These are phyloP conservation scores for Tryphoninae sp. DNA, from an alignment of 2,888 invertebrate genomes.

Conservation along the genomic window DNA sequence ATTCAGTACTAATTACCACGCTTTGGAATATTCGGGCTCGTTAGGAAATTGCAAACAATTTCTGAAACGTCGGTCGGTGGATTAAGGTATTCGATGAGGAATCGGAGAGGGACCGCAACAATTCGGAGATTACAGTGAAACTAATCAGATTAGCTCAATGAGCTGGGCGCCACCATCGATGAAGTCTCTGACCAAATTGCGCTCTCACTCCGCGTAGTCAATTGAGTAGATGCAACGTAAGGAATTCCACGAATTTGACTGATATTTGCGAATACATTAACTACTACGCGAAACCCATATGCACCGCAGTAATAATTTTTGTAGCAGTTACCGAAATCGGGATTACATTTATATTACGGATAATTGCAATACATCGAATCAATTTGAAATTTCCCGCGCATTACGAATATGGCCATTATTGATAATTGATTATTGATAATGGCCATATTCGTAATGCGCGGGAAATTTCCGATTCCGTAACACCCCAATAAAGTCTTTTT, in stretches of 20 bases:
- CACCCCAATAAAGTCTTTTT: no score
- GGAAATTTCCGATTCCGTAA: no score
- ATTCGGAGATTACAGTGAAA: slow-evolving; percentile 10
- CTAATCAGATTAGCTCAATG: slow-evolving; percentile 10
- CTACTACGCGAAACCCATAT: not conserved
- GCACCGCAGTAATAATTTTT: not conserved
- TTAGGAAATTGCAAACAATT: slow-evolving; percentile 16
- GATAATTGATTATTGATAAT: no score
- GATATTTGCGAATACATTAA: not conserved
- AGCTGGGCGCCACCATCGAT: not conserved
- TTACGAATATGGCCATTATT: no score
- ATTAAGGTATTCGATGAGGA: slow-evolving; percentile 18
- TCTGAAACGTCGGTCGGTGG: not conserved
- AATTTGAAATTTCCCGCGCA: no score
- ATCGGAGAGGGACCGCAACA: slow-evolving; percentile 3
- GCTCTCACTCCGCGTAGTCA: not conserved
- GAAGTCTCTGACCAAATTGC: not conserved
- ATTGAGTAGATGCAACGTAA: not conserved
- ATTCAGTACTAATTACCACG: slow-evolving; percentile 3
- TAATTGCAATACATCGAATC: no score
- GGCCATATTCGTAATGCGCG: no score
- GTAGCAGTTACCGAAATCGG: not conserved
- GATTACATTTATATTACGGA: no score
- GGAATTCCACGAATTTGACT: not conserved
- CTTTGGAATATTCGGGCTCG: not conserved